phyloP scores from a whole-genome alignment of 2,888 invertebrate genomes.

The Ichneumon xanthorius region DNA sequence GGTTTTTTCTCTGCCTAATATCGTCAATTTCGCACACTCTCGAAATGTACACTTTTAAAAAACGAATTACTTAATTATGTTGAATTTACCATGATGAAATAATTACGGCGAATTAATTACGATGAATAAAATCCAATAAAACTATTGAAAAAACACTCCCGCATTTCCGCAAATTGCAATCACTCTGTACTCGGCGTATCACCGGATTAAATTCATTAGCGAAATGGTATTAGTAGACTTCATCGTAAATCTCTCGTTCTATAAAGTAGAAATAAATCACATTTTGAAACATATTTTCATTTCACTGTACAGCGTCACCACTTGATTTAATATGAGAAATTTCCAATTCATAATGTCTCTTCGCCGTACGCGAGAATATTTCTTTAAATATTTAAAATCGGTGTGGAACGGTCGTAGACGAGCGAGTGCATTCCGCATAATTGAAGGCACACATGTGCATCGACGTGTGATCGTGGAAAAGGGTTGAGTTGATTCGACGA shows the following conservation, averaged over 20 bases:
- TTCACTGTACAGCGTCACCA: not conserved
- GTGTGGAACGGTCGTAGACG: not conserved
- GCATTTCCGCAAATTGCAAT: not conserved
- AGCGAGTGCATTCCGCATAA: conserved; percentile 3
- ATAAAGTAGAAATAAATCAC: not conserved
- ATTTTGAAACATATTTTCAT: not conserved
- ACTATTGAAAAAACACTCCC: not conserved
- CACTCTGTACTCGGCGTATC: not conserved
- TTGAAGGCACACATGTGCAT: conserved; percentile 6
- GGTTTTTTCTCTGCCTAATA: conserved; percentile 19
- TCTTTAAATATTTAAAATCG: not conserved
- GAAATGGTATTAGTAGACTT: not conserved
- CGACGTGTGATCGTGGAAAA: not conserved
- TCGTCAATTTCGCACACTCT: conserved; percentile 32
- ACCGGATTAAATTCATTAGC: not conserved
- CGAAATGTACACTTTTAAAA: not conserved
- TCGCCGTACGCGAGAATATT: not conserved
- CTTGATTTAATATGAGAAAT: not conserved
- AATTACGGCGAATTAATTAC: no score
- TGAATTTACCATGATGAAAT: no score
- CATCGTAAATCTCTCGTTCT: not conserved
- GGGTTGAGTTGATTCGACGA: not conserved
- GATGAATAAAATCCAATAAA: not conserved
- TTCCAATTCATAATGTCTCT: not conserved
- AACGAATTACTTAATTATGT: no score